Percentiles rank a stretch among this genome's conserved stretches.
Evolutionary conservation across 2,888 invertebrate species (phyloP).

Genomic region (Smittia aterrima): DNA sequence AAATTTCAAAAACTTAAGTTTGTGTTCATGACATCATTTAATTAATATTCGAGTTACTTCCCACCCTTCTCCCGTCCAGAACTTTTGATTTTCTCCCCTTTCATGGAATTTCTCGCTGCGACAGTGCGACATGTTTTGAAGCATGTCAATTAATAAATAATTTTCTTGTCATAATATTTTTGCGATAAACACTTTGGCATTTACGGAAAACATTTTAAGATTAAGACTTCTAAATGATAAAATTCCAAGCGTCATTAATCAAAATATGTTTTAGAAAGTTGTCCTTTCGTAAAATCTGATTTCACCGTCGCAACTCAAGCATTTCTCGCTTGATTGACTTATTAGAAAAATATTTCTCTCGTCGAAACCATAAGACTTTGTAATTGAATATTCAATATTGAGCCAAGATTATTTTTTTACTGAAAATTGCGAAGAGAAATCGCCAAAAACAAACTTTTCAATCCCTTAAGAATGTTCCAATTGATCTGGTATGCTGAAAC

Average conservation of each 20-base stretch:
- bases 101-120: background rate
- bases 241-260: conserved; percentile 16
- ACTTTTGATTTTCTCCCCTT: conserved; percentile 15
- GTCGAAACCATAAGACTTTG: background rate
- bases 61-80: background rate
- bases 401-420: background rate
- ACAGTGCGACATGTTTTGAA: conserved; percentile 35
- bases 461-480: too few species aligned
- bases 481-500: too few species aligned
- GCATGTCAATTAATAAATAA: conserved; percentile 35
- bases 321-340: background rate
- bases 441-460: too few species aligned
- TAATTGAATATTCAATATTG: background rate
- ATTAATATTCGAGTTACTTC: background rate
- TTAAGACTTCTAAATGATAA: background rate
- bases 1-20: background rate
- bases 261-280: conserved; percentile 1
- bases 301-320: background rate
- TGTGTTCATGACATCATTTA: background rate
- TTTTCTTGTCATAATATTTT: conserved; percentile 16
- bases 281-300: background rate
- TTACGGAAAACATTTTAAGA: background rate
- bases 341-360: background rate
- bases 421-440: too few species aligned
- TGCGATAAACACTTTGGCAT: conserved; percentile 6